phyloP scores from a whole-genome alignment of 1,140 invertebrate species.

The Scaptomyza pallida region DNA sequence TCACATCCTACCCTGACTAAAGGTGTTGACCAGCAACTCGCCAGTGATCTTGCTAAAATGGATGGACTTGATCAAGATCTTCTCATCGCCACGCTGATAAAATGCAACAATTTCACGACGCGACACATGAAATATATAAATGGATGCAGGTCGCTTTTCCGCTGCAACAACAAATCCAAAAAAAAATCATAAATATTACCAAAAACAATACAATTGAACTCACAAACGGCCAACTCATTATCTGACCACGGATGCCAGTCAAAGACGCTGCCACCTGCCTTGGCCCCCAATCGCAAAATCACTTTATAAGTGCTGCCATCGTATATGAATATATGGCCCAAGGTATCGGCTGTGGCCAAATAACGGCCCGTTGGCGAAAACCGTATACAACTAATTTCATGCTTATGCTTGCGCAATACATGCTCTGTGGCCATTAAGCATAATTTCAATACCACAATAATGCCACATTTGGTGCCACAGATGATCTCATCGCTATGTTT shows the following conservation, averaged over 20 bases:
- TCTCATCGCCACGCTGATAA: constrained; percentile 64
- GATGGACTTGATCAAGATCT: constrained; percentile 60
- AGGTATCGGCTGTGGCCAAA: constrained; percentile 65
- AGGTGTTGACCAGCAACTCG: constrained; percentile 74
- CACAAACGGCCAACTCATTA: constrained; percentile 70
- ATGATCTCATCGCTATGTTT: constrained; percentile 48
- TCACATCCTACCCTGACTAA: constrained; percentile 40
- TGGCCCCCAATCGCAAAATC: constrained; percentile 27
- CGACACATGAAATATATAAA: constrained; percentile 66
- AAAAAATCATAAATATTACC: not conserved
- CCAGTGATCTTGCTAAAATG: constrained; percentile 77
- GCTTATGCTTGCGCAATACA: constrained; percentile 45
- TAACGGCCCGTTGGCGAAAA: constrained; percentile 66
- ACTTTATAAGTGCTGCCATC: constrained; percentile 42
- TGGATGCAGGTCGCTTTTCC: constrained; percentile 61
- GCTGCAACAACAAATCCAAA: constrained; percentile 34
- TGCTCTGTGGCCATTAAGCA: constrained; percentile 25
- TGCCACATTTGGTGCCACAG: constrained; percentile 62
- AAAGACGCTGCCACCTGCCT: constrained; percentile 38
- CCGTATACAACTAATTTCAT: constrained; percentile 54
- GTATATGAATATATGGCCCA: constrained; percentile 63
- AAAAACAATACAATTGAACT: constrained; percentile 7
- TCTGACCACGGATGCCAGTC: constrained; percentile 82
- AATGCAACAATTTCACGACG: constrained; percentile 66
- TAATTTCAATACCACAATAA: constrained; percentile 46